Conservation (phyloP, 2,113 vertebrate species). For the Emberiza fucata region DNA sequence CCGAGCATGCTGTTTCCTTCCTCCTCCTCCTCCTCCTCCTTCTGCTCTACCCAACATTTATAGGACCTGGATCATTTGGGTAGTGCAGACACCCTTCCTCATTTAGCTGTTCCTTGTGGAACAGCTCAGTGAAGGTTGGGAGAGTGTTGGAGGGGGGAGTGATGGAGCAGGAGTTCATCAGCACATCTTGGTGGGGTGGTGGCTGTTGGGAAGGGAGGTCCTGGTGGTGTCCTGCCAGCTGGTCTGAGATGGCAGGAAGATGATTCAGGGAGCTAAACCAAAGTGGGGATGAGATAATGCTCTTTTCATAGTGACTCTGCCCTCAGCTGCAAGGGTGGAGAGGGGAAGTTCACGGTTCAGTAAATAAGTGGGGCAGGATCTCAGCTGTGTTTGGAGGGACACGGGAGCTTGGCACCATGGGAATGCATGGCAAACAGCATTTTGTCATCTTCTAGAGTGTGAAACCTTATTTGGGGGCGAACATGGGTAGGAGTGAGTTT, state of each 20-base stretch:
- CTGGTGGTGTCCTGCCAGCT: background rate
- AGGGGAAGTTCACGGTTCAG: background rate
- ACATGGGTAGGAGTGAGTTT: background rate
- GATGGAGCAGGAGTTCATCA: background rate
- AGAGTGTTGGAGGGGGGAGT: background rate
- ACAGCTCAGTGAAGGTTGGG: background rate
- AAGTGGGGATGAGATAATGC: background rate
- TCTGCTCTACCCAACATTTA: background rate
- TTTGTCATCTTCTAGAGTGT: background rate
- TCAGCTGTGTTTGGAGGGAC: background rate
- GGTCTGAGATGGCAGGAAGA: background rate
- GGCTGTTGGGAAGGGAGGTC: background rate
- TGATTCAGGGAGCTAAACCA: background rate
- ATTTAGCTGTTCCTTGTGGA: background rate
- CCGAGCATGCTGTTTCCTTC: background rate
- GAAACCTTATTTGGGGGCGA: background rate
- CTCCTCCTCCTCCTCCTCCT: conserved; percentile 11
- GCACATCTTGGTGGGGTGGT: background rate
- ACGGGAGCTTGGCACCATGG: background rate
- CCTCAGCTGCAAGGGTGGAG: background rate
- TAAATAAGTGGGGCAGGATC: background rate
- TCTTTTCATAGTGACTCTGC: background rate
- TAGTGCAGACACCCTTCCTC: background rate
- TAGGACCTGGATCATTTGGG: background rate
- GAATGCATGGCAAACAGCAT: background rate